Conservation (phyloP, 2,888 invertebrate species). For the Ephialtes manifestator region DNA sequence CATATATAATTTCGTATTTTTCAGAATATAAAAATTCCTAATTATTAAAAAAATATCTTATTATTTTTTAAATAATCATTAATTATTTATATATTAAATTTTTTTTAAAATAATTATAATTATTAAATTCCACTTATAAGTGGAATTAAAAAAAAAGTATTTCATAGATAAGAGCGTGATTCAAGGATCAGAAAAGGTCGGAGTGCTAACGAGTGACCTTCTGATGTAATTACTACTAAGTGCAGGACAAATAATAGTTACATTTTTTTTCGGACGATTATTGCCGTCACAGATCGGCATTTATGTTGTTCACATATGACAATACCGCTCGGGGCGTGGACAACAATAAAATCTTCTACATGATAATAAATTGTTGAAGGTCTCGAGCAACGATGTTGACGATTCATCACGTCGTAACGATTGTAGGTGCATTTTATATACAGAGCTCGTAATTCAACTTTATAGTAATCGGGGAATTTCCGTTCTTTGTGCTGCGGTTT, state of each 20-base stretch:
- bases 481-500: neutral
- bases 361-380: conserved; percentile 49
- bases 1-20: no score
- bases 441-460: conserved; percentile 16
- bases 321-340: conserved; percentile 30
- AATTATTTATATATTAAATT: no score
- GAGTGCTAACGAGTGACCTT: conserved; percentile 66
- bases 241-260: conserved; percentile 63
- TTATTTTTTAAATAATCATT: no score
- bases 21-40: no score
- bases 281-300: conserved; percentile 37
- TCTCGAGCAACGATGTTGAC: conserved; percentile 16
- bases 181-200: conserved; percentile 66
- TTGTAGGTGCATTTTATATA: neutral
- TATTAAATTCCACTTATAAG: no score
- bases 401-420: conserved; percentile 19
- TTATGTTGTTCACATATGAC: neutral
- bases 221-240: conserved; percentile 14
- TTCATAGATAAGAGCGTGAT: conserved; percentile 43
- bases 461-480: conserved; percentile 26
- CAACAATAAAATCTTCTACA: conserved; percentile 17
- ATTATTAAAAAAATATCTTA: no score
- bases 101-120: no score
- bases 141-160: conserved; percentile 42
- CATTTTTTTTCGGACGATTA: conserved; percentile 54